A percentile compares a stretch with the other conserved stretches of the same genome.
Conservation (phyloP, 1,140 invertebrate species). For the Magallana ariakensis region DNA sequence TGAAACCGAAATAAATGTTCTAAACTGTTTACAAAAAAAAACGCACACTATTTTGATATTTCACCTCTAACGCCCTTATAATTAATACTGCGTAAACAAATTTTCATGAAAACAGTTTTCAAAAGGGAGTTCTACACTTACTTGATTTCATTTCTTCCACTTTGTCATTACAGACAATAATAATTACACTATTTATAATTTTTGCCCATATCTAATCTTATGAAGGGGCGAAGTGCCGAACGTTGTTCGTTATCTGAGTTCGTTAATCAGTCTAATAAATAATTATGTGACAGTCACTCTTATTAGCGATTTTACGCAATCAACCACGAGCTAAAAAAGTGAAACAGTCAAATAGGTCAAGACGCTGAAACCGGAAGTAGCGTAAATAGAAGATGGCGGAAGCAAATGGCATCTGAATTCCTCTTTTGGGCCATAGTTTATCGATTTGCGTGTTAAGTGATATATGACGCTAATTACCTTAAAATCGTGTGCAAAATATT, state of each 20-base stretch:
- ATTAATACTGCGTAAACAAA: background rate
- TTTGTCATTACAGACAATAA: background rate
- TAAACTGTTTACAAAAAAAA: too few relatives aligned
- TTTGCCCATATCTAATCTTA: background rate
- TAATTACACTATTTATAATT: background rate
- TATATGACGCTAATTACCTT: conserved; percentile 1
- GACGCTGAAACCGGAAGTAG: conserved; percentile 10
- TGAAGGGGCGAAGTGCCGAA: background rate
- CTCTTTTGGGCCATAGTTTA: conserved; percentile 16
- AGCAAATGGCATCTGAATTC: background rate
- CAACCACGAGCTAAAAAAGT: background rate
- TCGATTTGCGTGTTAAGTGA: background rate
- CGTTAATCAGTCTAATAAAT: conserved; percentile 8
- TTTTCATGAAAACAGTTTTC: too few relatives aligned
- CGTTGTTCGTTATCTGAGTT: background rate
- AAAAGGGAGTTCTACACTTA: too few relatives aligned
- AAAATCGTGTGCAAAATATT: background rate
- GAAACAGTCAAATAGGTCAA: conserved; percentile 2
- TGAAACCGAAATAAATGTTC: too few relatives aligned
- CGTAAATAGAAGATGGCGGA: conserved; percentile 9
- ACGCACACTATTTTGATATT: background rate
- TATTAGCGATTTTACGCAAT: background rate
- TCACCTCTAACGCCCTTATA: background rate
- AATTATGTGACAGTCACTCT: background rate
- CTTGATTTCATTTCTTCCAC: background rate